Evolutionary conservation across 2,113 vertebrate genomes (phyloP).

Genomic region (Alouatta palliata): DNA sequence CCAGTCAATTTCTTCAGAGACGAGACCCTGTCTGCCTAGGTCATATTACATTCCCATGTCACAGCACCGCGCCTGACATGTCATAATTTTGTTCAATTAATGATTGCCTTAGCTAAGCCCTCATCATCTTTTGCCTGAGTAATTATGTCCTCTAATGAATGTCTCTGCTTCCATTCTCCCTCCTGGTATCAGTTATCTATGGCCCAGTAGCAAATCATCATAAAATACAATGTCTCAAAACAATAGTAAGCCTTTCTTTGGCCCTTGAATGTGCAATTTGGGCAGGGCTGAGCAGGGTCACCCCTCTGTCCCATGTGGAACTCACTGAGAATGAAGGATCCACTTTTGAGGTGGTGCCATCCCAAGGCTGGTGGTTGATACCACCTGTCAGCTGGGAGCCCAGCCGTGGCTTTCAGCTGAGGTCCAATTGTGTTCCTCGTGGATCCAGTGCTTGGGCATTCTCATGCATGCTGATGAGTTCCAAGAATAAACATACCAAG

Average conservation of each 20-base stretch:
- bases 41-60: neutral
- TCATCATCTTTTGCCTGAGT: neutral
- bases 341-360: neutral
- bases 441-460: neutral
- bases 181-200: neutral
- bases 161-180: neutral
- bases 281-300: neutral
- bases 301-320: neutral
- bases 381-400: neutral
- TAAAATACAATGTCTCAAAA: neutral
- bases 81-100: neutral
- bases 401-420: neutral
- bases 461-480: neutral
- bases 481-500: neutral
- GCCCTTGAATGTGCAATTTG: neutral
- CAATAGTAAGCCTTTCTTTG: neutral
- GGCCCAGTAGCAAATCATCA: neutral
- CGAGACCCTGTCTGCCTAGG: neutral
- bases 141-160: neutral
- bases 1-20: neutral
- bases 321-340: neutral
- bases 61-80: neutral
- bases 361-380: neutral
- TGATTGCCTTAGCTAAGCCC: neutral
- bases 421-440: neutral